Evolutionary conservation across 2,797 vertebrate genomes (phyloP).

Genomic region (Spinus olivaceus): DNA sequence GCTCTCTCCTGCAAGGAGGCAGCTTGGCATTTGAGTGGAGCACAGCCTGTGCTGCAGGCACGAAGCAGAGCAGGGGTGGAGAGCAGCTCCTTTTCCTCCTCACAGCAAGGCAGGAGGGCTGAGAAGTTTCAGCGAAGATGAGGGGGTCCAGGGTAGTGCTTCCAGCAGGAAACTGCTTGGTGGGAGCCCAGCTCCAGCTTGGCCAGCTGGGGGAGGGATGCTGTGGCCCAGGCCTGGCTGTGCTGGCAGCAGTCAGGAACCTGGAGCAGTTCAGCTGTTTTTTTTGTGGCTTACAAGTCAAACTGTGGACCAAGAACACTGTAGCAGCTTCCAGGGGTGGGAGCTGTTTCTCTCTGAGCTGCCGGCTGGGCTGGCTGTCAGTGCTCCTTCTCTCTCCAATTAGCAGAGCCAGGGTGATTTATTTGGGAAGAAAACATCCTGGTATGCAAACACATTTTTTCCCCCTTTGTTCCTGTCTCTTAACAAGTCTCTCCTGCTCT

Average conservation of each 20-base stretch:
- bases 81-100: background rate
- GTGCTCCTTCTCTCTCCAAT: background rate
- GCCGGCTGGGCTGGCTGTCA: background rate
- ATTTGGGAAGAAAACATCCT: background rate
- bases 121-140: background rate
- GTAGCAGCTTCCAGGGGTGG: background rate
- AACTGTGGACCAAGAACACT: background rate
- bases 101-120: background rate
- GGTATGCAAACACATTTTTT: background rate
- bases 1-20: background rate
- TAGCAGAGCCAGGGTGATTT: background rate
- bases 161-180: rapidly evolving
- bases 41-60: background rate
- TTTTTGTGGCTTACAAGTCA: background rate
- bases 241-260: background rate
- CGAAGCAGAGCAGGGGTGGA: background rate
- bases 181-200: background rate
- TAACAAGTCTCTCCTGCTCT: background rate
- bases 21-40: background rate
- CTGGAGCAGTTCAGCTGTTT: background rate
- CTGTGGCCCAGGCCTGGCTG: background rate
- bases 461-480: background rate
- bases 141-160: rapidly evolving
- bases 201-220: background rate
- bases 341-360: background rate